These are phyloP conservation scores for Nomada lathburiana DNA, from an alignment of 2,888 invertebrate genomes.

Conservation along the genomic window DNA sequence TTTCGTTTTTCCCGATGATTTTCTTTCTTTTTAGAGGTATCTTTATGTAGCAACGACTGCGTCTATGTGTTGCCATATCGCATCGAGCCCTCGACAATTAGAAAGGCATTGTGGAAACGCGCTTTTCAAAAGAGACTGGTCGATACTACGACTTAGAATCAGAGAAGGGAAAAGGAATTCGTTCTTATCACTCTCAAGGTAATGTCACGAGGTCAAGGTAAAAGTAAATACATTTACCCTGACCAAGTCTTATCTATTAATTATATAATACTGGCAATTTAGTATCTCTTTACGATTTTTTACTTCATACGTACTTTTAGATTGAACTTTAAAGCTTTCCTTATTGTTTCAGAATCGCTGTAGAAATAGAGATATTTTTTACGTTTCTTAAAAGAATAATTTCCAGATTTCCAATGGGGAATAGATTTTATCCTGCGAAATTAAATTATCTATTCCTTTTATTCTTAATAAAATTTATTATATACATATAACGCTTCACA, in stretches of 20 bases:
- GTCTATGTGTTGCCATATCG: constrained; percentile 44
- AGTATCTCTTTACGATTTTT: neutral
- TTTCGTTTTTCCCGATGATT: constrained; percentile 5
- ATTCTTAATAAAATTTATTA: no score
- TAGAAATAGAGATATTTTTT: no score
- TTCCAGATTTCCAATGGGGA: no score
- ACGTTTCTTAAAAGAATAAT: no score
- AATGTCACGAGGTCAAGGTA: constrained; percentile 62
- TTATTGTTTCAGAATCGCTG: no score
- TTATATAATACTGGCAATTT: neutral
- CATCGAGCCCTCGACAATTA: constrained; percentile 69
- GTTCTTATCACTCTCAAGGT: constrained; percentile 61
- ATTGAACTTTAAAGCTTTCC: neutral
- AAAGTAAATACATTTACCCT: constrained; percentile 47
- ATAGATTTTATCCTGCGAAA: no score
- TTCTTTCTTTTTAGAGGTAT: neutral
- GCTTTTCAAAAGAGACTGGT: constrained; percentile 60
- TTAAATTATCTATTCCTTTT: no score
- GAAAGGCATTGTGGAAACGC: constrained; percentile 70
- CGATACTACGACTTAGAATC: constrained; percentile 62
- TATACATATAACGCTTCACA: no score
- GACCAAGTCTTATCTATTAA: constrained; percentile 31
- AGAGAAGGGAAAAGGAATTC: constrained; percentile 60
- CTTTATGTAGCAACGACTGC: neutral
- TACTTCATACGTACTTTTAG: no score